Percentiles rank a stretch among this genome's conserved stretches.
Conservation (phyloP, 2,797 vertebrate species). For the Lemur catta region DNA sequence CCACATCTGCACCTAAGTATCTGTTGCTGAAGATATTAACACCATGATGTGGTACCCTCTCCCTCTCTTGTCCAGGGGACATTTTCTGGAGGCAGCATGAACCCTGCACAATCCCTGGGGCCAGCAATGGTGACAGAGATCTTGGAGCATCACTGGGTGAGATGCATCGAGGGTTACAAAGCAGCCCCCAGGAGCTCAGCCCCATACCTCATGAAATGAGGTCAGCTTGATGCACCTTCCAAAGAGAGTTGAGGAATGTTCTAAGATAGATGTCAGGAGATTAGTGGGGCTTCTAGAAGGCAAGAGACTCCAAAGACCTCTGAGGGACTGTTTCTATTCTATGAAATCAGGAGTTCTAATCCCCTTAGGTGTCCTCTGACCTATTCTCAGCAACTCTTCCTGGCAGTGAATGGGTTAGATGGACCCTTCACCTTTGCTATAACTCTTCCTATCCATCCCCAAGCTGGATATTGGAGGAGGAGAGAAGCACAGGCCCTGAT, state of each 20-base stretch:
- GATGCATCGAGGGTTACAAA: background rate
- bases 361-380: background rate
- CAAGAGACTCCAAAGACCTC: background rate
- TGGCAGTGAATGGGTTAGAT: background rate
- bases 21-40: background rate
- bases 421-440: background rate
- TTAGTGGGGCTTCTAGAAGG: background rate
- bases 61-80: constrained; percentile 79
- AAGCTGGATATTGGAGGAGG: background rate
- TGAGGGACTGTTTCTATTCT: background rate
- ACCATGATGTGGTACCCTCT: background rate
- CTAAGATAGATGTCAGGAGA: background rate
- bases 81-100: constrained; percentile 90
- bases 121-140: constrained; percentile 88
- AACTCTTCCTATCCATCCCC: background rate
- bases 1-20: background rate
- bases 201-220: background rate
- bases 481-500: background rate
- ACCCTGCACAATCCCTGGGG: constrained; percentile 88
- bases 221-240: background rate
- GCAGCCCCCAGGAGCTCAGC: constrained; percentile 3
- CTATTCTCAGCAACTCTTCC: background rate
- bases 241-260: background rate
- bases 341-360: background rate
- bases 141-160: constrained; percentile 92